Evolutionary conservation across 1,140 invertebrate species (phyloP).

Genomic region (Procambarus clarkii): DNA sequence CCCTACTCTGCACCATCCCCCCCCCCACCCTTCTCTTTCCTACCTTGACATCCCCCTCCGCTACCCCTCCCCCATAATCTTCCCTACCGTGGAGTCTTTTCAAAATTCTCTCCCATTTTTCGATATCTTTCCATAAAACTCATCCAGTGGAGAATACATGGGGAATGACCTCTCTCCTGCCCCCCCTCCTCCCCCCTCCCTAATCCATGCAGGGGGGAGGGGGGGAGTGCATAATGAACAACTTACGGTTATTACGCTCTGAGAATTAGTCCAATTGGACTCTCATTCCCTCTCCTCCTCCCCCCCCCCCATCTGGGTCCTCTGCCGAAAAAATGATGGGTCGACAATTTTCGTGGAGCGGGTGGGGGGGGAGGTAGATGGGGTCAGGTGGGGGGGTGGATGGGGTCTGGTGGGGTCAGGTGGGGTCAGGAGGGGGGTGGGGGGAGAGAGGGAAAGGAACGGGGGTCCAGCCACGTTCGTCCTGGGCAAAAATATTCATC

Average conservation of each 20-base stretch:
- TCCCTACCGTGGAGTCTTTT: background rate
- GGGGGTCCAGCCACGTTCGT: background rate
- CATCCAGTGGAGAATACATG: background rate
- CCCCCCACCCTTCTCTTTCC: background rate
- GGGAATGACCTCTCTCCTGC: background rate
- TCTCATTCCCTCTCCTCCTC: background rate
- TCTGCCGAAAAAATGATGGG: constrained; percentile 36
- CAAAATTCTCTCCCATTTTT: background rate
- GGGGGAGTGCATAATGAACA: constrained; percentile 41
- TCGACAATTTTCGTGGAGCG: constrained; percentile 37
- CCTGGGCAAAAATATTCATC: constrained; percentile 27
- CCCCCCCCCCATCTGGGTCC: background rate
- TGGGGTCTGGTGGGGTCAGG: no score
- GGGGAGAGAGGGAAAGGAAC: no score
- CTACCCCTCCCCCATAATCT: background rate
- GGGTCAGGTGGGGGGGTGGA: no score
- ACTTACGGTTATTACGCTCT: constrained; percentile 54
- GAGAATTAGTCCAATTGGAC: constrained; percentile 41
- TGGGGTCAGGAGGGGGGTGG: no score
- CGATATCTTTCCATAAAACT: background rate
- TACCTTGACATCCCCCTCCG: background rate
- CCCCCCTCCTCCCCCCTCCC: background rate
- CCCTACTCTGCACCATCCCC: no score
- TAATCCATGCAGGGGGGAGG: background rate
- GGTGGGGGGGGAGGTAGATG: background rate